A percentile compares a stretch with the other conserved stretches of the same genome.
Evolutionary conservation across 1,140 invertebrate genomes (phyloP).

Genomic region (Danaus plexippus): DNA sequence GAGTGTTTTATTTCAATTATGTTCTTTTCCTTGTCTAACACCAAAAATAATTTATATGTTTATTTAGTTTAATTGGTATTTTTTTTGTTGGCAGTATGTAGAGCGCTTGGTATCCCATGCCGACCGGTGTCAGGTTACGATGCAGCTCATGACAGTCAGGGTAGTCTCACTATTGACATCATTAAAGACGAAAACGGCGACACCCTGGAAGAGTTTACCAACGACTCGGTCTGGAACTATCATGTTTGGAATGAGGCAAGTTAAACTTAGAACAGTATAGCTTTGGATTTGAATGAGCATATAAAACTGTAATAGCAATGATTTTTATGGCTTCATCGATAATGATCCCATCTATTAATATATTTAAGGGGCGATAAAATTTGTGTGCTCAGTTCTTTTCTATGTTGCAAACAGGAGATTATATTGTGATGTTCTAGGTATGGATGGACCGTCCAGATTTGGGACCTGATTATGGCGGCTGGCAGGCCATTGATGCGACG

Average conservation of each 20-base stretch:
- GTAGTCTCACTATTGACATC: conserved; percentile 90
- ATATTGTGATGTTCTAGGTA: conserved; percentile 54
- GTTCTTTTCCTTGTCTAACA: no score
- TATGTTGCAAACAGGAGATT: no score
- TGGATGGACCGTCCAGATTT: conserved; percentile 93
- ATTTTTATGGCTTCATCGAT: no score
- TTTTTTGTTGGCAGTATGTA: conserved; percentile 75
- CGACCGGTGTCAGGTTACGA: conserved; percentile 89
- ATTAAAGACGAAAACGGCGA: conserved; percentile 88
- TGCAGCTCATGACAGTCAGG: conserved; percentile 93
- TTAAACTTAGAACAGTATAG: conserved; percentile 7
- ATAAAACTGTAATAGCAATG: no score
- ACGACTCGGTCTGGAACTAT: conserved; percentile 94
- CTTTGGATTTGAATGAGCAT: neutral
- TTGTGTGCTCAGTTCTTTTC: no score
- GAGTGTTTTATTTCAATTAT: no score
- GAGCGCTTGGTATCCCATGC: conserved; percentile 89
- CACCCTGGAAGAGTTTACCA: conserved; percentile 84
- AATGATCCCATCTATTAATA: no score
- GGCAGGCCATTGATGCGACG: conserved; percentile 95
- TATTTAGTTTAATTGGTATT: no score
- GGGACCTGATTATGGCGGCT: conserved; percentile 83
- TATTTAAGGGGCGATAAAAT: no score
- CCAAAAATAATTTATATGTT: no score
- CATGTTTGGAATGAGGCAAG: conserved; percentile 94